A percentile compares a stretch with the other conserved stretches of the same genome.
Conservation (phyloP, 2,113 vertebrate genomes). For the Fregetta grallaria region DNA sequence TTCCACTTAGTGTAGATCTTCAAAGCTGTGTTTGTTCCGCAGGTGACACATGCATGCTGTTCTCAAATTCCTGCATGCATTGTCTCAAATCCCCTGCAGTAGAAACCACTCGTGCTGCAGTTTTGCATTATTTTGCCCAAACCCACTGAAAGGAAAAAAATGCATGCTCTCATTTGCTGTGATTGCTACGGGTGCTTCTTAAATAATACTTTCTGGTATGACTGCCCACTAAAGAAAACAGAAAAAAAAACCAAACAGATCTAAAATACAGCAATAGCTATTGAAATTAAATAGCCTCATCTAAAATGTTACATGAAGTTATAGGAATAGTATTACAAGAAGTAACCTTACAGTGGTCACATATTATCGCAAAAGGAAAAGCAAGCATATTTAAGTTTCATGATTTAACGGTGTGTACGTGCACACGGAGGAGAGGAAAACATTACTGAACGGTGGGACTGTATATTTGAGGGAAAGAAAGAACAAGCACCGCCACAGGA, state of each 20-base stretch:
- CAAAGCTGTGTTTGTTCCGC: neutral
- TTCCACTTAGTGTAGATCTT: neutral
- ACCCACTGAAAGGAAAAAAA: neutral
- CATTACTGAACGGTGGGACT: accelerated
- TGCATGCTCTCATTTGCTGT: neutral
- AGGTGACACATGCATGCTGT: neutral
- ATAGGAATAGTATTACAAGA: neutral
- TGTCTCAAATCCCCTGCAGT: neutral
- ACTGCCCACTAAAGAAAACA: neutral
- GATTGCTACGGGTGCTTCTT: neutral
- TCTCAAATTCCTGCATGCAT: neutral
- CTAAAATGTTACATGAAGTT: neutral
- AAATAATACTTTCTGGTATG: neutral
- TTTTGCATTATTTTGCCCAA: neutral
- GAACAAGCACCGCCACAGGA: accelerated
- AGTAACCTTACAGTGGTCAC: neutral
- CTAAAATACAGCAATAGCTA: neutral
- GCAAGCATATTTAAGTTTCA: neutral
- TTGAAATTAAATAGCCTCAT: neutral
- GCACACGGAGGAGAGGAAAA: neutral
- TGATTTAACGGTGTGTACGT: neutral
- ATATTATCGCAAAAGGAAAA: neutral
- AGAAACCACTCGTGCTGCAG: neutral
- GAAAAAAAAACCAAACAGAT: neutral
- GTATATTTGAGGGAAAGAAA: no score